Base-by-base conservation (phyloP, 64 coral and sea anemone species). In the Stichodactyla helianthus region DNA sequence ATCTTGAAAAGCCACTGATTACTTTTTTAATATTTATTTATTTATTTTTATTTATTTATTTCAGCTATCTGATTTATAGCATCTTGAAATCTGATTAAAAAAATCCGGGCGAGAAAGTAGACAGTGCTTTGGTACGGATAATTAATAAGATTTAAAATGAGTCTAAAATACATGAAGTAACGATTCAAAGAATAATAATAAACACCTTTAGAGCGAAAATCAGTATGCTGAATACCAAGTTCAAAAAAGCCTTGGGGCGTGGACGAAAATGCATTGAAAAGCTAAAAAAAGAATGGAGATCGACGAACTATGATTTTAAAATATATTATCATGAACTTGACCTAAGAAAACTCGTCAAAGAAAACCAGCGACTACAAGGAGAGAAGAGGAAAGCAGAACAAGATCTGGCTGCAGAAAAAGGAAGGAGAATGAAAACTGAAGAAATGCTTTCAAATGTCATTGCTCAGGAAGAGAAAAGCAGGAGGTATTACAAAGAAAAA, bases 241-340 rank as follows among this genome's bases (percentile, higher is more conserved):
- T 62, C 18, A 62, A 62, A 62, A 62, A 7, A 17, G 59, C 59
- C 59, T 62, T 17, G 17, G 60, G 60, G n/a, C n/a, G n/a, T n/a
- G n/a, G n/a, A n/a, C n/a, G n/a, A 18, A 63, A 18, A 18, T 70
- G 64, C 64, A 70, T 25, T 70, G n/a, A 25, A n/a, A 70, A 70
- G 64, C 64, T 70, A 70, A 22, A 22, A 25, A 70, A 22, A n/a
- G n/a, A 70, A 70, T 70, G 64, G 64, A 70, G 9, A 70, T 22
- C 18, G 18, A 25, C 18, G 23, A 70, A 70, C 5, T 70, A 79
- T 79, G 2, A 79, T n/a, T n/a, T n/a, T n/a, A n/a, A 79, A 79
- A 50, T 79, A 79, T 79, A 79, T 52, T 79, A 79, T 53, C 77
- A 53, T 79, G 77, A 79, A 50, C 77, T 79, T 79, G 77, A 79